phyloP scores from a whole-genome alignment of 1,140 invertebrate species.

The Medauroidea extradentata region DNA sequence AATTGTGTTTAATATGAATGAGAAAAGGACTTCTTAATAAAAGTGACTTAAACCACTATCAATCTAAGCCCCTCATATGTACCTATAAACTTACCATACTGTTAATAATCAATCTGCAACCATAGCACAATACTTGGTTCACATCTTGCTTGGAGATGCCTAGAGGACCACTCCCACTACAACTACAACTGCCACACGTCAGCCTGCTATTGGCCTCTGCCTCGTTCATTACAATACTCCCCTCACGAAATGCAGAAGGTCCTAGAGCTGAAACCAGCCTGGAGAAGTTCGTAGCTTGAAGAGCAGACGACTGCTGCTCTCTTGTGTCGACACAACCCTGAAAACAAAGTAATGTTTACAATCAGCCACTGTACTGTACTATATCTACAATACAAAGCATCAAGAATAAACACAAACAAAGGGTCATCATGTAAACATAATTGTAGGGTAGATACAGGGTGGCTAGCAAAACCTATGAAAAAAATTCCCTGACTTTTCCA shows the following conservation, averaged over 20 bases:
- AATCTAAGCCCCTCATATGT: no score
- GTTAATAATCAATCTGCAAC: slow-evolving; percentile 36
- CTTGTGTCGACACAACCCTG: neutral
- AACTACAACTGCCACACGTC: neutral
- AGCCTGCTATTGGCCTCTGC: neutral
- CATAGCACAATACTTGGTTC: slow-evolving; percentile 35
- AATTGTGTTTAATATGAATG: no score
- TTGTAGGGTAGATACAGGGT: no score
- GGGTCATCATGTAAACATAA: no score
- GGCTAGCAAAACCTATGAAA: no score
- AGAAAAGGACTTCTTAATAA: no score
- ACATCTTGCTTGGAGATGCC: neutral
- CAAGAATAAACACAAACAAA: no score
- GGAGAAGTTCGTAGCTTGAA: slow-evolving; percentile 47
- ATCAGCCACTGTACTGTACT: no score
- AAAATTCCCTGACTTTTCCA: no score
- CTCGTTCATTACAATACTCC: slow-evolving; percentile 5
- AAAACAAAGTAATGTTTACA: no score
- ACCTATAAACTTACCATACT: slow-evolving; percentile 26
- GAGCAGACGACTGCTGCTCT: slow-evolving; percentile 34
- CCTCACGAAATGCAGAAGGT: neutral
- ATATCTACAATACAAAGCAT: no score
- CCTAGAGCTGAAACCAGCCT: slow-evolving; percentile 38
- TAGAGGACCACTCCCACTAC: neutral
- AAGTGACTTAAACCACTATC: no score